Evolutionary conservation across 2,888 invertebrate species (phyloP), one percentile per base, ranked within the genome.

Genomic region (Linnaemya tessellans): DNA sequence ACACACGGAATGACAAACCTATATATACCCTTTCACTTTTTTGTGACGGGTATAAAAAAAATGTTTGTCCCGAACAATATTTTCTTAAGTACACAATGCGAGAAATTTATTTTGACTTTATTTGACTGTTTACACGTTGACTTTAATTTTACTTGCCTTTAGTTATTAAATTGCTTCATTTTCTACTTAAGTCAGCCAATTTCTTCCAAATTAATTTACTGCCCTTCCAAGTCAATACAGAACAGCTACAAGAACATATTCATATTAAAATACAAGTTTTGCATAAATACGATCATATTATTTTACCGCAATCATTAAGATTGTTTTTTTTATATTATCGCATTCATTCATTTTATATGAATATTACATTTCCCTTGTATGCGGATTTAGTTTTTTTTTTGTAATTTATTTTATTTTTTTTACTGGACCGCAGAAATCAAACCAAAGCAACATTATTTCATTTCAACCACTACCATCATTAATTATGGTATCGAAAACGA

Each of bases 401-500:
- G n/a, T n/a, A n/a, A n/a, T n/a, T n/a, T n/a, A n/a, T n/a, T n/a
- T n/a, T 77, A 22, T 58, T 22, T 30, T 41, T 41, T n/a, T 20
- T 62, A 51, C 38, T 71, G 71, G 38, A 84, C 84, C 81, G 22
- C 78, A 81, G 78, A 73, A 81, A 78, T 81, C 77, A 81, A 78
- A 74, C 80, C 77, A 56, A 81, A 68, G 62, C 54, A 77, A 75
- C 80, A 80, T n/a, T n/a, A n/a, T 80, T 84, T 75, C 80, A 77
- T 78, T 73, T 62, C 56, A 74, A 78, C 81, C 84, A 68, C 73
- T 62, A 67, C 20, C 62, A 74, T 78, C 80, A 81, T 84, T 81
- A 84, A 84, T 84, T 84, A 84, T 81, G 78, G 81, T 73, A 84
- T 74, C 78, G 78, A 78, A 71, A 71, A 81, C 62, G 78, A 62